phyloP scores from a whole-genome alignment of 1,140 invertebrate genomes.

The Ceratoteleas bidentatus region DNA sequence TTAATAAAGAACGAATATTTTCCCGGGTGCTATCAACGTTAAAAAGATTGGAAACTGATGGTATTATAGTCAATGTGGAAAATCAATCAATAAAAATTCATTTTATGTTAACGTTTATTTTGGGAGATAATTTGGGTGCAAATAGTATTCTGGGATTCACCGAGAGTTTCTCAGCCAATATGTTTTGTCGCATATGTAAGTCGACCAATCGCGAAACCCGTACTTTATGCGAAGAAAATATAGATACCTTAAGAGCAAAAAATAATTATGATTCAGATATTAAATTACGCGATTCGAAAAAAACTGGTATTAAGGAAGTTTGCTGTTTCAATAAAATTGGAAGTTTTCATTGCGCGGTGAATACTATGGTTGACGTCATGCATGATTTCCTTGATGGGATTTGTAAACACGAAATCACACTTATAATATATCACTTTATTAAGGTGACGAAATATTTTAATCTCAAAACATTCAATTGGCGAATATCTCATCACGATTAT shows the following conservation, averaged over 20 bases:
- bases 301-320: constrained; percentile 18
- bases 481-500: constrained; percentile 7
- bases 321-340: constrained; percentile 13
- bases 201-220: background rate
- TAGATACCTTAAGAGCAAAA: background rate
- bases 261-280: background rate
- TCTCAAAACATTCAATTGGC: constrained; percentile 25
- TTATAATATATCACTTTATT: constrained; percentile 24
- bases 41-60: constrained; percentile 6
- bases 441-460: constrained; percentile 31
- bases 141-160: background rate
- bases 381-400: constrained; percentile 16
- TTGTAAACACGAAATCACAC: background rate
- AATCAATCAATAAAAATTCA: background rate
- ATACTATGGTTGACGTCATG: constrained; percentile 16
- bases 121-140: background rate
- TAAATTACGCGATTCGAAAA: background rate
- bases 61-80: background rate
- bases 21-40: constrained; percentile 32
- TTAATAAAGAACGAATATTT: constrained; percentile 40
- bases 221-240: background rate
- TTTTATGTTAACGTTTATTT: background rate
- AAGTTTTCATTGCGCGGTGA: constrained; percentile 3
- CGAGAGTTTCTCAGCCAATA: background rate
- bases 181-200: constrained; percentile 2